Base-by-base conservation (phyloP, 2,113 vertebrate genomes). In the Zootoca vivipara region DNA sequence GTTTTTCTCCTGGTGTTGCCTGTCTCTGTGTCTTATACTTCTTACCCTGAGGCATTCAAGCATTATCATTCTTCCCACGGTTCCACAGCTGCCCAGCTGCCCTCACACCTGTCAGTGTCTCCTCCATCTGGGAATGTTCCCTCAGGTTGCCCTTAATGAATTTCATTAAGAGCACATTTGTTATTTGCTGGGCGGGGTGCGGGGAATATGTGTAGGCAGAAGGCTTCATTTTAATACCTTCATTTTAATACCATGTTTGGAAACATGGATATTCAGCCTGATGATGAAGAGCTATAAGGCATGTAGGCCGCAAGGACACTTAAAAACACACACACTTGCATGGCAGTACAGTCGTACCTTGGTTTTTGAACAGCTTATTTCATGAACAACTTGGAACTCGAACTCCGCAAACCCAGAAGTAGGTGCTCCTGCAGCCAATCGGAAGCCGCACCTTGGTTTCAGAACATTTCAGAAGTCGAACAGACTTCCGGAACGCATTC, bases 71-170 rank as follows among this genome's bases (percentile, higher is more conserved):
- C 58, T 67, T 87, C 67, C 78, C 33, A 84, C 72, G 58, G 85
- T 62, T 78, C 18, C 85, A 15, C 1, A 78, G 35, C 73, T 78
- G 64, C 67, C 74, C 33, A 62, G 64, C 73, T 58, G 52, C 52
- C 80, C 74, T 83, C 72, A 86, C 62, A 69, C 15, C 88, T 89
- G 91, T 84, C 5, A 1, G 46, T 1, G 74, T 93, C 87, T 72
- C 80, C 89, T 89, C 83, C 46, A 85, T 30, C 40, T 89, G 70
- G 15, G 80, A 91, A 89, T 84, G 15, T 85, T 26, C 89, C 64
- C 78, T 74, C 26, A 79, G 15, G 22, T 91, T 89, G 38, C 35
- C 56, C 78, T 89, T 69, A 74, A 3, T 1, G 81, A 87, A 72
- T 87, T 69, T 87, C 33, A 82, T 94, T 78, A 81, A 84, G 85